Evolutionary conservation across 2,888 invertebrate species (phyloP).

Genomic region (Synergus umbraculus): DNA sequence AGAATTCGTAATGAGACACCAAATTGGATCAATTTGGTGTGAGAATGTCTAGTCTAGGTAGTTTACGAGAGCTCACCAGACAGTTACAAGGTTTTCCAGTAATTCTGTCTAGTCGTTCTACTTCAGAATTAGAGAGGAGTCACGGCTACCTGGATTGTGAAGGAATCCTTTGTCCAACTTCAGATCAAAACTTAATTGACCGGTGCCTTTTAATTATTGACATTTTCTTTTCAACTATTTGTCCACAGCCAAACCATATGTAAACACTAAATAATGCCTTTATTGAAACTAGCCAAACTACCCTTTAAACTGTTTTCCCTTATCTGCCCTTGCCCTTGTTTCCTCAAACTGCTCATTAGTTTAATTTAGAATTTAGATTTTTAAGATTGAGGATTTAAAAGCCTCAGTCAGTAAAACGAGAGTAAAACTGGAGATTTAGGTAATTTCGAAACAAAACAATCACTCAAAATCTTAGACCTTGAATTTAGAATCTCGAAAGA

Average conservation of each 20-base stretch:
- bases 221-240: constrained; percentile 16
- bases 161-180: not conserved
- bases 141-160: not conserved
- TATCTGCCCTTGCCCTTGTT: no score
- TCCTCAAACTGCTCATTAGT: not conserved
- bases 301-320: not conserved
- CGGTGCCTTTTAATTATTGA: constrained; percentile 51
- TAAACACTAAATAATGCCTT: constrained; percentile 38
- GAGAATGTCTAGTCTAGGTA: not conserved
- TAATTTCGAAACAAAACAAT: not conserved
- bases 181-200: constrained; percentile 39
- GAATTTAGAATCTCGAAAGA: not conserved
- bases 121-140: not conserved
- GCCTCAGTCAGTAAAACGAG: not conserved
- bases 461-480: not conserved
- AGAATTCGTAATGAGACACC: not conserved
- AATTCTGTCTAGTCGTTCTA: not conserved
- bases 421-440: not conserved
- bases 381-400: not conserved
- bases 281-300: constrained; percentile 6
- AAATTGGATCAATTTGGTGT: not conserved
- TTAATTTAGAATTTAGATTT: not conserved
- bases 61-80: not conserved
- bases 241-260: not conserved
- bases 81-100: not conserved